Percentiles rank a stretch among this genome's conserved stretches.
These are phyloP conservation scores for Erythrocercus mccallii DNA, from an alignment of 2,113 vertebrate genomes.

Conservation along the genomic window DNA sequence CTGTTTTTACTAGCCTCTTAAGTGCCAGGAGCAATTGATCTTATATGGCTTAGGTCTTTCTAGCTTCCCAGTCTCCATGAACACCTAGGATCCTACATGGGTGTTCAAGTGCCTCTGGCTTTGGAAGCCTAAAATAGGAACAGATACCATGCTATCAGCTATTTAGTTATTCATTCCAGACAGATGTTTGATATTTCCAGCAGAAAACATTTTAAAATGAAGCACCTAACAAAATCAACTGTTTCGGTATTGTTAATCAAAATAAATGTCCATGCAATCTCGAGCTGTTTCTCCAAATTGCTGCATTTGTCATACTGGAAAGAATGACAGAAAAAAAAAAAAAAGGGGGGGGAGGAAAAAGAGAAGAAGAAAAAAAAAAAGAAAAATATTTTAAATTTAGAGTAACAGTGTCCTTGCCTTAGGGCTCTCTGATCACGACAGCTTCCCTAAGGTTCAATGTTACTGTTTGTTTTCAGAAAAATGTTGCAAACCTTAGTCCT, in stretches of 20 bases:
- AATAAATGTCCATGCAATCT: not conserved
- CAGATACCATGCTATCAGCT: constrained; percentile 42
- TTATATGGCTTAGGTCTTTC: constrained; percentile 60
- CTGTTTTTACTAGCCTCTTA: constrained; percentile 77
- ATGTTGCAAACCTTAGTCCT: constrained; percentile 11
- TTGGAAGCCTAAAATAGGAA: constrained; percentile 55
- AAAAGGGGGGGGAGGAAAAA: too few relatives aligned
- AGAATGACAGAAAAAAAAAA: not conserved
- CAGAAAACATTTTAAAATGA: constrained; percentile 39
- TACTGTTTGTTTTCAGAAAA: constrained; percentile 28
- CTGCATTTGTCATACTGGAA: not conserved
- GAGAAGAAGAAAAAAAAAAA: not conserved
- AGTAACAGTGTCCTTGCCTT: not conserved
- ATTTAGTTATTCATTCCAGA: constrained; percentile 50
- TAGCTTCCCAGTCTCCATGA: constrained; percentile 35
- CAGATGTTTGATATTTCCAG: constrained; percentile 63
- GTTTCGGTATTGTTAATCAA: not conserved
- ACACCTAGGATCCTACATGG: constrained; percentile 57
- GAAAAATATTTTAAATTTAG: not conserved
- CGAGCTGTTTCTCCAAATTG: not conserved
- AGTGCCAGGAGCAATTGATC: constrained; percentile 75
- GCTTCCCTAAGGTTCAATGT: not conserved
- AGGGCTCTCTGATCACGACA: not conserved
- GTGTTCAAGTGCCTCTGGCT: constrained; percentile 62
- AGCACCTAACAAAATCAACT: constrained; percentile 18